Evolutionary conservation across 2,113 vertebrate genomes (phyloP).

Genomic region (Dasyurus viverrinus): DNA sequence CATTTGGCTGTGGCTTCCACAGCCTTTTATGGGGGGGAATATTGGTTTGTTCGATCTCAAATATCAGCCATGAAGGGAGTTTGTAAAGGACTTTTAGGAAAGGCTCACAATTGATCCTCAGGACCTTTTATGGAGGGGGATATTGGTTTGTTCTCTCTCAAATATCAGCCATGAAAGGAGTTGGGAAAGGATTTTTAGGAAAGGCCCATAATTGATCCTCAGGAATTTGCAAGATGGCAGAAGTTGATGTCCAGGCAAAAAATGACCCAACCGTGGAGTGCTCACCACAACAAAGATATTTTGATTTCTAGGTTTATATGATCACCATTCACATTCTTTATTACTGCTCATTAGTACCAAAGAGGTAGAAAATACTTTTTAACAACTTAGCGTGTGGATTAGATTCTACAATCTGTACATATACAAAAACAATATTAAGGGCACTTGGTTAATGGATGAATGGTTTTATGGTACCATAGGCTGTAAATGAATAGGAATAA

Average conservation of each 20-base stretch:
- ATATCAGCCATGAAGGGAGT: not conserved
- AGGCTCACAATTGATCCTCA: not conserved
- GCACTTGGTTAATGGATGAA: constrained; percentile 69
- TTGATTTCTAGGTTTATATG: constrained; percentile 46
- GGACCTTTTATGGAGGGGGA: not conserved
- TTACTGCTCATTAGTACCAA: constrained; percentile 44
- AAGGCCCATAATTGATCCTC: not conserved
- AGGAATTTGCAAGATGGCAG: not conserved
- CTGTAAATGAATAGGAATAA: constrained; percentile 69
- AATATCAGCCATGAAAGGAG: not conserved
- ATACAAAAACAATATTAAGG: constrained; percentile 76
- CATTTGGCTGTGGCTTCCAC: not conserved
- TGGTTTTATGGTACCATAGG: constrained; percentile 50
- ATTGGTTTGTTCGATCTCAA: not conserved
- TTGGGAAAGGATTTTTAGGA: not conserved
- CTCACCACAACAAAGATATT: not conserved
- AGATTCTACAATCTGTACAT: constrained; percentile 71
- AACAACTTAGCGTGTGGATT: constrained; percentile 65
- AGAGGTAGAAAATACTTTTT: constrained; percentile 75
- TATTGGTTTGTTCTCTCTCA: not conserved
- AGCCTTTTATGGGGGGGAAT: not conserved
- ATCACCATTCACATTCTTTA: constrained; percentile 13
- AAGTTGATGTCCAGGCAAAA: not conserved
- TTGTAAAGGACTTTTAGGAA: not conserved
- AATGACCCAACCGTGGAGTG: not conserved